Evolutionary conservation across 2,797 vertebrate genomes (phyloP).

Genomic region (Neosilurus hyrtlii): DNA sequence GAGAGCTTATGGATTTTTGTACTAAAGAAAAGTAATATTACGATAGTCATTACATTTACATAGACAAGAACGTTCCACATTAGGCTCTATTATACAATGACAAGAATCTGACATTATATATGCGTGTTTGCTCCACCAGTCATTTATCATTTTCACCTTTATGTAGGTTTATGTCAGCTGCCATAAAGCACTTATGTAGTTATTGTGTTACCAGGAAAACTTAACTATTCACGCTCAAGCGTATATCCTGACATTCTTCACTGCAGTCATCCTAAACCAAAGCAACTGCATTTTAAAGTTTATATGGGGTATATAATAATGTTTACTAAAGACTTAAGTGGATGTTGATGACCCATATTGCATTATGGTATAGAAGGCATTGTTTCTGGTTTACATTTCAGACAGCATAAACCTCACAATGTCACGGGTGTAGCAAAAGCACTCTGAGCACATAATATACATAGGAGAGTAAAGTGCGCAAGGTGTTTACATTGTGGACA

Average conservation of each 20-base stretch:
- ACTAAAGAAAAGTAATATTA: too few relatives aligned
- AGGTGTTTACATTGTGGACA: slow-evolving; percentile 4
- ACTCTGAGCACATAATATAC: slow-evolving; percentile 9
- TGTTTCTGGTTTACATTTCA: slow-evolving; percentile 12
- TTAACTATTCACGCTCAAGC: not conserved
- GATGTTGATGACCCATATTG: slow-evolving; percentile 18
- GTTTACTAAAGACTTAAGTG: slow-evolving; percentile 15
- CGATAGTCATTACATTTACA: too few relatives aligned
- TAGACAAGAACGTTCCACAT: too few relatives aligned
- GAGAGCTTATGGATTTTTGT: too few relatives aligned
- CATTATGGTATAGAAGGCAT: not conserved
- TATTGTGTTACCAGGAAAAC: not conserved
- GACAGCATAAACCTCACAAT: slow-evolving; percentile 17
- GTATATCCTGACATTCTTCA: not conserved
- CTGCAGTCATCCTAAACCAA: slow-evolving; percentile 6
- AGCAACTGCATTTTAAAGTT: not conserved
- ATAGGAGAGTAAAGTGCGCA: not conserved
- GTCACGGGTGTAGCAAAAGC: slow-evolving; percentile 8
- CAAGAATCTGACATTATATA: too few relatives aligned
- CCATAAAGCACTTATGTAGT: not conserved
- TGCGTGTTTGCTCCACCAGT: too few relatives aligned
- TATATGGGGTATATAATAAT: not conserved
- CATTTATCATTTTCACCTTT: too few relatives aligned
- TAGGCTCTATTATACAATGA: too few relatives aligned
- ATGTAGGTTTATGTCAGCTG: not conserved